Base-by-base conservation (phyloP, 2,888 invertebrate species). In the Seira ritae region DNA sequence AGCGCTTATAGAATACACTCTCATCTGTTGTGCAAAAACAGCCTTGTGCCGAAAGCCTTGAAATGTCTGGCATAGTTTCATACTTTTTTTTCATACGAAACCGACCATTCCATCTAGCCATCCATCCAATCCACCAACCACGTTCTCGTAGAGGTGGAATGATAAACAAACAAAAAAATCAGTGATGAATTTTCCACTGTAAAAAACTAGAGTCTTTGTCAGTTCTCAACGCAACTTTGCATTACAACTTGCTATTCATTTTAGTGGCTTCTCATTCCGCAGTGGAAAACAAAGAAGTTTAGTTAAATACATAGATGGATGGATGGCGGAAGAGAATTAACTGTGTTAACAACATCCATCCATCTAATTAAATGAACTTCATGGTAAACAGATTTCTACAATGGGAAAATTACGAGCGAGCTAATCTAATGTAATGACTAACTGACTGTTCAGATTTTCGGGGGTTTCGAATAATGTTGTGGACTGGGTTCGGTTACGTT, bases 41-140 rank as follows among this genome's bases (percentile, higher is more conserved):
- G 84, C 87, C 87, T 87, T 85, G 87, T 84, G 76, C 84, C 75
- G 73, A 82, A 87, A 87, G 86, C 87, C 87, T 87, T 87, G 87
- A 87, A 87, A 87, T 72, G 86, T 82, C 84, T 87, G 87, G 82
- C 87, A 87, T 84, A 84, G 82, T 80, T 80, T 84, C 81, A 83
- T 67, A 42, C 22, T 76, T 67, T 76, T 68, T 68, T 50, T 62
- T 62, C 42, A 50, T 24, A 65, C n/a, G 3, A 17, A 66, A 20
- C 4, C 55, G n/a, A 55, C 31, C 22, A 20, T n/a, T 19, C 37
- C 3, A 17, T 46, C 20, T 15, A 17, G 2, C n/a, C 12, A 17
- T 71, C n/a, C 23, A 22, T 8, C 60, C 22, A 15, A 37, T n/a
- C 1, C 10, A 69, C 1, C 31, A 68, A 68, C 65, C 74, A 75